Conservation (phyloP, 2,797 vertebrate genomes). For the Microhierax caerulescens region DNA sequence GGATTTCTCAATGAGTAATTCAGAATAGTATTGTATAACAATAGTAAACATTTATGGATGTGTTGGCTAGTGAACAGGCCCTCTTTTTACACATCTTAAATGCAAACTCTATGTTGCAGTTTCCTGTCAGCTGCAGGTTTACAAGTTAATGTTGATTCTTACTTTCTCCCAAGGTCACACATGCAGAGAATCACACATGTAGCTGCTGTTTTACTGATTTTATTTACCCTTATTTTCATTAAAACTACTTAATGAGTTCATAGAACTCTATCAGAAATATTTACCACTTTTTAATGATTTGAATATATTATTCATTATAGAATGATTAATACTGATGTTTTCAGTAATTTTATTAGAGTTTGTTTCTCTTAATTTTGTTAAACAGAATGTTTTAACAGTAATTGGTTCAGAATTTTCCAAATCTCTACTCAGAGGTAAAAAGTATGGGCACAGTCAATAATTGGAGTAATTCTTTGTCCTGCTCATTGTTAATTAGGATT, state of each 20-base stretch:
- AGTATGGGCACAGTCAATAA: background rate
- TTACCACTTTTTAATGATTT: background rate
- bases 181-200: background rate
- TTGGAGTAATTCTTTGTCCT: background rate
- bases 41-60: background rate
- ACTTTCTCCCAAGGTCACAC: background rate
- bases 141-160: background rate
- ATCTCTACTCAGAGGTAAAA: background rate
- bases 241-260: background rate
- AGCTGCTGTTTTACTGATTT: background rate
- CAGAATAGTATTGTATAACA: background rate
- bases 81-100: background rate
- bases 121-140: background rate
- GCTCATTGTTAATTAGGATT: background rate
- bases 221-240: background rate
- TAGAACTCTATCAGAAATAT: background rate
- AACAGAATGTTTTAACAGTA: background rate
- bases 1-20: background rate
- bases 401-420: background rate
- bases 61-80: background rate
- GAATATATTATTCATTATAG: background rate
- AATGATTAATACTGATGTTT: background rate
- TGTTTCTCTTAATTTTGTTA: background rate
- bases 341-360: background rate
- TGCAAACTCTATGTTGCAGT: fast-evolving